These are phyloP conservation scores for Frankliniella fusca DNA, from an alignment of 2,888 invertebrate genomes.

Conservation along the genomic window DNA sequence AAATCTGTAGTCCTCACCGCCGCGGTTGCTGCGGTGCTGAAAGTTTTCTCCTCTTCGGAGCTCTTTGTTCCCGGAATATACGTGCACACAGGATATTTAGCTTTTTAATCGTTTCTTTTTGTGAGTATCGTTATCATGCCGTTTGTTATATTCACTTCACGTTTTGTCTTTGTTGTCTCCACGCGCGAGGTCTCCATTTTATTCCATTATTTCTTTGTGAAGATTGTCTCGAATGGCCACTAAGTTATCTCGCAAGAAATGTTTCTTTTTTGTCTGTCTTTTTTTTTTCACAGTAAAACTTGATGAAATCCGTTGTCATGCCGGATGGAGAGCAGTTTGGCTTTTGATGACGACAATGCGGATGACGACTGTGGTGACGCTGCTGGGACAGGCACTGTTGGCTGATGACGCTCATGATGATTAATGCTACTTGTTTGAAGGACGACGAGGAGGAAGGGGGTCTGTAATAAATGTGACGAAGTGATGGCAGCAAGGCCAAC, in stretches of 20 bases:
- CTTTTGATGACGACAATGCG: neutral
- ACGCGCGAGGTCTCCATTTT: neutral
- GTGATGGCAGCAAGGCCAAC: neutral
- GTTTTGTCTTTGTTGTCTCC: neutral
- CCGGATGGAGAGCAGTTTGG: neutral
- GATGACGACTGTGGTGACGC: neutral
- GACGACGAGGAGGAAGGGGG: constrained; percentile 1
- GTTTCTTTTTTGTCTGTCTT: neutral
- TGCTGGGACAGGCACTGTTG: neutral
- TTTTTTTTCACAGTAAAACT: neutral
- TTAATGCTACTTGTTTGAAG: constrained; percentile 25
- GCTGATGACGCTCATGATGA: constrained; percentile 14
- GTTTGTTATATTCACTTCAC: neutral
- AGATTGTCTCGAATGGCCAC: neutral
- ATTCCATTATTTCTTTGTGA: neutral
- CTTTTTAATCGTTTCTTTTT: neutral
- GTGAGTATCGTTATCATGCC: neutral
- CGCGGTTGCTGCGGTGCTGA: neutral
- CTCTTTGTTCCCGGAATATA: neutral
- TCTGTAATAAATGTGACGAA: constrained; percentile 2
- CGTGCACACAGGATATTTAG: neutral
- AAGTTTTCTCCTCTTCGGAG: neutral
- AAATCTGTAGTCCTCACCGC: neutral
- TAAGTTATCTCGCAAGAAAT: neutral
- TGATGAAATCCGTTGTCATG: neutral